phyloP scores from a whole-genome alignment of 2,888 invertebrate species.

The Phortica magna region DNA sequence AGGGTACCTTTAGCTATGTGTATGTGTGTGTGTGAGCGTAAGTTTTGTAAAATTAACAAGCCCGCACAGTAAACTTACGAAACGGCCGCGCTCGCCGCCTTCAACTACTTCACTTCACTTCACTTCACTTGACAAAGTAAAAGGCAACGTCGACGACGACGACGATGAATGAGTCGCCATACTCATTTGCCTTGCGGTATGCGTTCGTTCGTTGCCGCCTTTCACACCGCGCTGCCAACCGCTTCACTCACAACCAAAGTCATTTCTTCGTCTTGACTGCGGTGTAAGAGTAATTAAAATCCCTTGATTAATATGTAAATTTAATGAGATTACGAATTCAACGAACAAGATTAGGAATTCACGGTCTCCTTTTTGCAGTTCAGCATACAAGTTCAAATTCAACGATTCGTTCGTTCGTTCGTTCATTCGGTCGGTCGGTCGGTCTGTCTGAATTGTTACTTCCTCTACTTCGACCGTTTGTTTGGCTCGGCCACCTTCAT shows the following conservation, averaged over 20 bases:
- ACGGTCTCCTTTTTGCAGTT: slow-evolving; percentile 53
- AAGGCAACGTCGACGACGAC: not conserved
- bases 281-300: slow-evolving; percentile 94
- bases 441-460: not conserved
- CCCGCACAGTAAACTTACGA: slow-evolving; percentile 26
- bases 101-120: slow-evolving; percentile 36
- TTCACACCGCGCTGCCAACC: slow-evolving; percentile 38
- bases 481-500: slow-evolving; percentile 9
- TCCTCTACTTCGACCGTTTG: not conserved
- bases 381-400: not conserved
- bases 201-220: not conserved
- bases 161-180: slow-evolving; percentile 4
- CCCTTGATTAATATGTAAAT: slow-evolving; percentile 99
- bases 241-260: slow-evolving; percentile 56
- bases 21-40: slow-evolving; percentile 15
- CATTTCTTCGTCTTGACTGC: slow-evolving; percentile 62
- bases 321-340: slow-evolving; percentile 97
- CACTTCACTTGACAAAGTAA: slow-evolving; percentile 52
- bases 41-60: slow-evolving; percentile 36
- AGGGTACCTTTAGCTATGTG: not conserved
- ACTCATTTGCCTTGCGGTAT: slow-evolving; percentile 6
- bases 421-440: not conserved
- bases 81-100: slow-evolving; percentile 43
- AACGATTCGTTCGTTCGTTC: not conserved
- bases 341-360: slow-evolving; percentile 86